Base-by-base conservation (phyloP, 2,113 vertebrate species). In the Gymnobelideus leadbeateri region DNA sequence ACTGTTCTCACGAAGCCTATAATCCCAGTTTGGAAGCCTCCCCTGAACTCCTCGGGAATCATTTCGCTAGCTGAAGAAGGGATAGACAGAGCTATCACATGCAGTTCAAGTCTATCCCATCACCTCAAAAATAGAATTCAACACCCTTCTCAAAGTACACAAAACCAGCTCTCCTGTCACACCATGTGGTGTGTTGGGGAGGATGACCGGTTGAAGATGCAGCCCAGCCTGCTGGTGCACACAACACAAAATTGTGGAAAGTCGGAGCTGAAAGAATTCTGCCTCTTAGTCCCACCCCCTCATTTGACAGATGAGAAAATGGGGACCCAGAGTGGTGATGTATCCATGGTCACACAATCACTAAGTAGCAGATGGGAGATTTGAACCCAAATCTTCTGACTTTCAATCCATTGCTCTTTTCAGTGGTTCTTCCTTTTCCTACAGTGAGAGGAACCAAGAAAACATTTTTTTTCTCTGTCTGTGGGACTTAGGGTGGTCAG, bases 61-160 rank as follows among this genome's bases (percentile, higher is more conserved):
- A 43, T 84, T 84, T 84, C 43, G 31, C 61, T 68, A 16, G n/a
- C 37, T 84, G 68, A 43, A 43, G 68, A 84, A 84, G 68, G 68
- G 68, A 84, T 84, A 84, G 68, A 84, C 68, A 84, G 68, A 84
- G 19, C 19, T n/a, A 84, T 84, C 68, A 84, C 68, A 84, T 84
- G 68, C 68, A 84, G 68, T 84, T 84, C 68, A 84, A 84, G 68
- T 84, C 68, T 84, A 84, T 84, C 68, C 68, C 68, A 84, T 84
- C n/a, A 84, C 68, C 68, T 84, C 68, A 84, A 84, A 84, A 84
- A 84, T 84, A 84, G 68, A 84, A 84, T 84, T 84, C 68, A 19
- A 84, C 68, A 84, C 68, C 68, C 68, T 84, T 84, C 68, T n/a
- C 68, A 84, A 84, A 84, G 68, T 21, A 84, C 68, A 84, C n/a